These are phyloP conservation scores for Seira ritae DNA, from an alignment of 2,888 invertebrate genomes.

Conservation along the genomic window DNA sequence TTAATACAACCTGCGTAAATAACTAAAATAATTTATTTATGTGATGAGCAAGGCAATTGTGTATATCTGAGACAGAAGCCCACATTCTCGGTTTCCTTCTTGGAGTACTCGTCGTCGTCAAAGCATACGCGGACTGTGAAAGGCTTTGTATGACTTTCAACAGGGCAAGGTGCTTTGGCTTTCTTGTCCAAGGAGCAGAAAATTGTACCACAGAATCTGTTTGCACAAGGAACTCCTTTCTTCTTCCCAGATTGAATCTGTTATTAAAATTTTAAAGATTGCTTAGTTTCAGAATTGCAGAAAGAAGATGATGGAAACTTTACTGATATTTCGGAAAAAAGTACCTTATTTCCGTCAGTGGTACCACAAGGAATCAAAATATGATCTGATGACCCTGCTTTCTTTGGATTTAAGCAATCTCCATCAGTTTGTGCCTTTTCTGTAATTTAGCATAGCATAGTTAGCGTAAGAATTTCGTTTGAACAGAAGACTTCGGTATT, in stretches of 20 bases:
- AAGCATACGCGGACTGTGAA: conserved; percentile 73
- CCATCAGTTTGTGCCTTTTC: conserved; percentile 73
- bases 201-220: conserved; percentile 72
- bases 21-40: conserved; percentile 56
- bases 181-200: conserved; percentile 73
- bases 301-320: no score
- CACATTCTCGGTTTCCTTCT: conserved; percentile 73
- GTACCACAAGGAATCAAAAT: conserved; percentile 73
- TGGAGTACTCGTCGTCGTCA: conserved; percentile 73
- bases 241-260: conserved; percentile 73
- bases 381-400: conserved; percentile 73
- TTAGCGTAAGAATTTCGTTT: neutral
- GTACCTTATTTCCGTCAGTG: conserved; percentile 73
- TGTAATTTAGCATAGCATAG: conserved; percentile 23
- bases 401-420: conserved; percentile 73
- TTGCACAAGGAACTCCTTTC: conserved; percentile 73
- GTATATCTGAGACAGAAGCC: conserved; percentile 73
- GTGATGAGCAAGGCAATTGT: conserved; percentile 73
- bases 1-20: neutral
- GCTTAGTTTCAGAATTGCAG: no score
- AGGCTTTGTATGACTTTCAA: conserved; percentile 73
- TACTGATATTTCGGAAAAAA: no score
- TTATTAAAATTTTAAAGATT: no score
- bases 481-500: neutral
- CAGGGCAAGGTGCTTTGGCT: conserved; percentile 73